These are phyloP conservation scores for Dasyprocta punctata DNA, from an alignment of 2,113 vertebrate genomes.

Conservation along the genomic window DNA sequence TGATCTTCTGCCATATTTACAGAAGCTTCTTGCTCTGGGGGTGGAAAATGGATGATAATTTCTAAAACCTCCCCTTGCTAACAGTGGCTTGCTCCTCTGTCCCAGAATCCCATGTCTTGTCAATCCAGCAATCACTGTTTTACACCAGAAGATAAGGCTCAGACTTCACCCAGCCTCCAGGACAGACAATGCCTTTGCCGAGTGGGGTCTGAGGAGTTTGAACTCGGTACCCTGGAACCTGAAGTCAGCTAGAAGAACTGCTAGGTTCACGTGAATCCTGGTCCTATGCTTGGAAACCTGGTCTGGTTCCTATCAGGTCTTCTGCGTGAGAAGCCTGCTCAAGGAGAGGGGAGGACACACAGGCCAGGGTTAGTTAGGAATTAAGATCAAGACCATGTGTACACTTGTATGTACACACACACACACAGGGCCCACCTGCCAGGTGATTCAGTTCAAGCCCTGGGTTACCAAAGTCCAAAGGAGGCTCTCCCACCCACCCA, in stretches of 20 bases:
- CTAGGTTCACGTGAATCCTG: not conserved
- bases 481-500: not conserved
- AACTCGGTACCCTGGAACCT: not conserved
- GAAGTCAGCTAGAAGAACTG: not conserved
- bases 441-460: not conserved
- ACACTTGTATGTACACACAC: not conserved
- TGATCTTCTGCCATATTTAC: not conserved
- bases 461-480: not conserved
- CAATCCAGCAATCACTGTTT: not conserved
- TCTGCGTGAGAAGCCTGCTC: no score
- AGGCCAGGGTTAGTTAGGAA: no score
- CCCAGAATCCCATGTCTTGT: not conserved
- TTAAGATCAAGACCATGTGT: no score
- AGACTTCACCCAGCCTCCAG: not conserved
- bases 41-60: not conserved
- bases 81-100: not conserved
- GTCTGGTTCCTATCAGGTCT: not conserved
- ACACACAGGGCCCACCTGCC: not conserved
- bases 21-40: not conserved
- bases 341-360: no score
- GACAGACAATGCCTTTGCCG: not conserved
- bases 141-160: fast-evolving
- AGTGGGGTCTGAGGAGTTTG: not conserved
- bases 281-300: not conserved
- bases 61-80: not conserved